These are phyloP conservation scores for Cinara cedri DNA, from an alignment of 2,888 invertebrate species.

Conservation along the genomic window DNA sequence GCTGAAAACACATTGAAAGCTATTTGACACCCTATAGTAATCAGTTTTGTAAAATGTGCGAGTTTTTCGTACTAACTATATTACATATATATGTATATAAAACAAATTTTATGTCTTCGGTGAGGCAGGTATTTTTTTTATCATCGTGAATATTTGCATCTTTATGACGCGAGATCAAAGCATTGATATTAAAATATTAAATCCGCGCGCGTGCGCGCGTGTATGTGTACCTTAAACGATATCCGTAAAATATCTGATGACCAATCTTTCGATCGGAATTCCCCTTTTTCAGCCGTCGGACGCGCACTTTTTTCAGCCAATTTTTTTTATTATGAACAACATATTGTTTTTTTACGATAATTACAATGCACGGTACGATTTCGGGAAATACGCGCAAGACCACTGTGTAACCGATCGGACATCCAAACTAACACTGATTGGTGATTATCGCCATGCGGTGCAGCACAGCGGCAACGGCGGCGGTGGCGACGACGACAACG, in stretches of 20 bases:
- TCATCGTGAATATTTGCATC: too few relatives aligned
- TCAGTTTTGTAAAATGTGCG: too few relatives aligned
- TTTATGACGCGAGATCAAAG: too few relatives aligned
- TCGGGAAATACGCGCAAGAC: background rate
- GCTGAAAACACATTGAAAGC: background rate
- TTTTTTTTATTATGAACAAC: background rate
- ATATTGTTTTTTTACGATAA: background rate
- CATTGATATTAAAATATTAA: too few relatives aligned
- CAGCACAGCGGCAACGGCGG: background rate
- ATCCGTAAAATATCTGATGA: background rate
- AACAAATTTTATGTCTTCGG: too few relatives aligned
- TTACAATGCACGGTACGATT: background rate
- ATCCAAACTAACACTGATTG: slow-evolving; percentile 37
- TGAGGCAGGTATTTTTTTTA: too few relatives aligned
- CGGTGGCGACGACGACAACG: background rate
- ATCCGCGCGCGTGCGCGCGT: too few relatives aligned
- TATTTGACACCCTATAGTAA: background rate
- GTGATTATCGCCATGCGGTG: slow-evolving; percentile 33
- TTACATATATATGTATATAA: too few relatives aligned
- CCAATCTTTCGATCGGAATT: background rate
- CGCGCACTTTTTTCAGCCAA: background rate
- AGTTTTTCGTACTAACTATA: too few relatives aligned
- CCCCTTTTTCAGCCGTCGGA: background rate
- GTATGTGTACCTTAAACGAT: background rate
- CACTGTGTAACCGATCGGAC: slow-evolving; percentile 19